A percentile compares a stretch with the other conserved stretches of the same genome.
Evolutionary conservation across 2,797 vertebrate species (phyloP).

Genomic region (Clamator glandarius): DNA sequence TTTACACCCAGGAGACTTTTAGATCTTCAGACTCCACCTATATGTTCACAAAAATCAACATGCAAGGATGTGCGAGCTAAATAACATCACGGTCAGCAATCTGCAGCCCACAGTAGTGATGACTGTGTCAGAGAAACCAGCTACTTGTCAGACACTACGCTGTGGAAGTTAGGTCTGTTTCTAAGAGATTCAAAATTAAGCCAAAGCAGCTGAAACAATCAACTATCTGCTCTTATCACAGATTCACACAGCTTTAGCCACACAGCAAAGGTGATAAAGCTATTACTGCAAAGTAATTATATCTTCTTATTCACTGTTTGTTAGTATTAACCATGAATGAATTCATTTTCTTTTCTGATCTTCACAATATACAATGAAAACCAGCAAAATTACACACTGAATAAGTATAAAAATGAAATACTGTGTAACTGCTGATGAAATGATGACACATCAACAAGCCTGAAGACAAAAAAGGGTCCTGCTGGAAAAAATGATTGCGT

Average conservation of each 20-base stretch:
- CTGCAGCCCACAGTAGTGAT: neutral
- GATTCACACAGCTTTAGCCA: neutral
- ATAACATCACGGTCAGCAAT: neutral
- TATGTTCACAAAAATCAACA: neutral
- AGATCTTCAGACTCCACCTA: neutral
- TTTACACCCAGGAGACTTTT: neutral
- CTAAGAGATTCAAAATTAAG: neutral
- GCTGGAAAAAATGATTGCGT: neutral
- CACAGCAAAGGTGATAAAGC: neutral
- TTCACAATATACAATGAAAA: neutral
- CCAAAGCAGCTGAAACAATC: neutral
- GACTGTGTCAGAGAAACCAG: neutral
- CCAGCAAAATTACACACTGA: neutral
- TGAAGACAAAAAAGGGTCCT: neutral
- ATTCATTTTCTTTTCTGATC: neutral
- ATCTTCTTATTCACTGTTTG: neutral
- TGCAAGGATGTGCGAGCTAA: neutral
- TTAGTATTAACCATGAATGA: slow-evolving; percentile 17
- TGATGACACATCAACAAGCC: neutral
- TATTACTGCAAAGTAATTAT: neutral
- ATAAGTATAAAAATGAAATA: neutral
- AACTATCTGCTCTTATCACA: neutral
- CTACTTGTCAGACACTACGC: neutral
- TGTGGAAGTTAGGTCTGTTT: accelerated
- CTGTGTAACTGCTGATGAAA: neutral